These are phyloP conservation scores for Fundulus diaphanus DNA, from an alignment of 2,797 vertebrate genomes.

Conservation along the genomic window DNA sequence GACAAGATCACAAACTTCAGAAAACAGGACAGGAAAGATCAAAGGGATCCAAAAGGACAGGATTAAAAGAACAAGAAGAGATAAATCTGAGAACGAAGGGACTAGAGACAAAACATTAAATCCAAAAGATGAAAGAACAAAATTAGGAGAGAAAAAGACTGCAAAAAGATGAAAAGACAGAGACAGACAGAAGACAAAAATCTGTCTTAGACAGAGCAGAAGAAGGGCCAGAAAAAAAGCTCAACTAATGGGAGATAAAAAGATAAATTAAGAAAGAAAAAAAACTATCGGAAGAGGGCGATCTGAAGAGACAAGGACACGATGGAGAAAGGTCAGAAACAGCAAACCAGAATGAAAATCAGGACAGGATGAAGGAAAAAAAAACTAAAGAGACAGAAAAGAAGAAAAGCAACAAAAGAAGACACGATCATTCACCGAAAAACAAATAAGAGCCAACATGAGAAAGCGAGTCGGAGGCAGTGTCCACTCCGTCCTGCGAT, in stretches of 20 bases:
- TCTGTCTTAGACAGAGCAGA: background rate
- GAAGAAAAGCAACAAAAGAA: background rate
- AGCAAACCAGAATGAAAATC: background rate
- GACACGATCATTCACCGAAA: constrained; percentile 3
- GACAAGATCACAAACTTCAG: background rate
- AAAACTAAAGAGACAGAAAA: background rate
- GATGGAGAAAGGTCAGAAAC: background rate
- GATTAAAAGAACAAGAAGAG: background rate
- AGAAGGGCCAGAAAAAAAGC: background rate
- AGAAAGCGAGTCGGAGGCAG: background rate
- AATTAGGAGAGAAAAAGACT: constrained; percentile 7
- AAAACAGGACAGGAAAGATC: constrained; percentile 1
- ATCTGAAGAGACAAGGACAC: background rate
- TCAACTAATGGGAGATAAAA: background rate
- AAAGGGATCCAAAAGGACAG: background rate
- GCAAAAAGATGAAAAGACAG: background rate
- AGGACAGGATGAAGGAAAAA: background rate
- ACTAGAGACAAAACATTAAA: background rate
- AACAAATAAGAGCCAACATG: background rate
- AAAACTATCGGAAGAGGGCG: background rate
- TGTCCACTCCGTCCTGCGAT: constrained; percentile 33
- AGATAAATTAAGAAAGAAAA: background rate
- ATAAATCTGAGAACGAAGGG: background rate
- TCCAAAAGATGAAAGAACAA: constrained; percentile 1
- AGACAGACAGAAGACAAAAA: background rate